Base-by-base conservation (phyloP, 1,140 invertebrate genomes). In the Leptonema lineaticorne region DNA sequence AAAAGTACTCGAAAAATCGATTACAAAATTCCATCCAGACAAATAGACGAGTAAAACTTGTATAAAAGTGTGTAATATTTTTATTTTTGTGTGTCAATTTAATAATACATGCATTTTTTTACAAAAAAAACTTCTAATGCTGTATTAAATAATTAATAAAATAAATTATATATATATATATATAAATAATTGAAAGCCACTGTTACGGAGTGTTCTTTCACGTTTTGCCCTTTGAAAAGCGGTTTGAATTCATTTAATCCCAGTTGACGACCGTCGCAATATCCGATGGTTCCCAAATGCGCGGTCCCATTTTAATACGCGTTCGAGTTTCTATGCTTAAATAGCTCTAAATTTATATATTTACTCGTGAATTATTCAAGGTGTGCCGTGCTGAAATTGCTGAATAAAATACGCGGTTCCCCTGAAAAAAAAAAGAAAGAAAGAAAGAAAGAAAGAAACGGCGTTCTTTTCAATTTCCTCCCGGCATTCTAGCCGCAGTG, bases 321-420 rank as follows among this genome's bases (percentile, higher is more conserved):
- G n/a, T n/a, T n/a, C n/a, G n/a, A n/a, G n/a, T n/a, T 1, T 14
- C 20, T 1, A 2, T 7, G 50, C 4, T 11, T 53, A 26, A 53
- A 57, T 30, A 29, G 30, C 48, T n/a, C n/a, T 57, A 66, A 66
- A 66, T 66, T 66, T 66, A 37, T n/a, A n/a, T 66, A 57, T 66
- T 53, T 45, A 41, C 18, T 41, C 22, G 16, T 56, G 63, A 57
- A 57, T 56, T 66, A 66, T 66, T 57, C 63, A 66, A 29, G 27
- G 18, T 53, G 37, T 18, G 18, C 57, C 27, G 28, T 11, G 14
- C n/a, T 9, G 28, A 37, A 59, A 59, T 62, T 41, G 41, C 62
- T 24, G 62, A 28, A 48, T 50, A 45, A 64, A 63, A 69, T 27
- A 64, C 27, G 20, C 16, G 37, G n/a, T n/a, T 16, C 37, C 37